These are phyloP conservation scores for Oligia fasciuncula DNA, from an alignment of 2,888 invertebrate genomes.

Conservation along the genomic window DNA sequence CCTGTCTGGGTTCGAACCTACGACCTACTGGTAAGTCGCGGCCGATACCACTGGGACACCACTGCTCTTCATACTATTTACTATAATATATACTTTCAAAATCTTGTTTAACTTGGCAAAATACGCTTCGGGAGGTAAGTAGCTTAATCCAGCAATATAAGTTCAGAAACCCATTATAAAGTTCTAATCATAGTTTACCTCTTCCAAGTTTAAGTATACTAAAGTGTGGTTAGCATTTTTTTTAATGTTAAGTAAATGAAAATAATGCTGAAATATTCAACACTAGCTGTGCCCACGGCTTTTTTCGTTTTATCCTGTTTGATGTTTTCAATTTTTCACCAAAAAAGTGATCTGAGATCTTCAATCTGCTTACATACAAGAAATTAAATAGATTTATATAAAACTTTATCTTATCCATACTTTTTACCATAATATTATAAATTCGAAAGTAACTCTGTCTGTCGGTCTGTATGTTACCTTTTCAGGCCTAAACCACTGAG, in stretches of 20 bases:
- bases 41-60: no score
- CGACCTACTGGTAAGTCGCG: no score
- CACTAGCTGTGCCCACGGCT: not conserved
- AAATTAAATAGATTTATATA: not conserved
- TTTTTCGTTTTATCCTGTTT: not conserved
- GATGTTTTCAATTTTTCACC: not conserved
- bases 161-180: constrained; percentile 64
- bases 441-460: no score
- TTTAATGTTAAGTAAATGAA: constrained; percentile 3
- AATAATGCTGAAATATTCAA: constrained; percentile 2
- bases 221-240: constrained; percentile 16
- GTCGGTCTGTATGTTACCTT: no score
- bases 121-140: constrained; percentile 6
- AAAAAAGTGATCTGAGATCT: not conserved
- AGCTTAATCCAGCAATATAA: constrained; percentile 57
- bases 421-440: no score
- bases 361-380: not conserved
- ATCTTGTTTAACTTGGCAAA: constrained; percentile 3
- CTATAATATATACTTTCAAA: not conserved
- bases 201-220: constrained; percentile 33
- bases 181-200: constrained; percentile 57
- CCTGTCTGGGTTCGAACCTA: no score
- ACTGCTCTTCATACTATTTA: no score
- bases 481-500: no score
- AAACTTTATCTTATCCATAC: not conserved